These are phyloP conservation scores for Ovis canadensis DNA, from an alignment of 2,113 vertebrate genomes.

Conservation along the genomic window DNA sequence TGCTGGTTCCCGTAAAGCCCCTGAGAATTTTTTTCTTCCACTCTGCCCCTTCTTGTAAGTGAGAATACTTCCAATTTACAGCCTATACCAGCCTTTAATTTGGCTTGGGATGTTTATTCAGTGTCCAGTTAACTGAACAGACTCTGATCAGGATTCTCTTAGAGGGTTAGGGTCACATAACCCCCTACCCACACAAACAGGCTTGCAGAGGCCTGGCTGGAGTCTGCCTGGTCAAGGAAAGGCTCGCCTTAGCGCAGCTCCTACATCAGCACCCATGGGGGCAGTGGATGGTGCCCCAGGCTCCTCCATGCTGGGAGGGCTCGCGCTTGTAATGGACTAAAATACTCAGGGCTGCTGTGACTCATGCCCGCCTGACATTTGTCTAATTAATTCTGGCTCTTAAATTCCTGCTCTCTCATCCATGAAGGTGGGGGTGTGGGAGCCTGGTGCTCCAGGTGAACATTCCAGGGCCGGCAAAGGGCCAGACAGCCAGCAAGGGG, in stretches of 20 bases:
- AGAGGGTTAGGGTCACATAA: neutral
- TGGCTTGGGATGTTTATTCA: neutral
- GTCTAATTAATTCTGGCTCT: conserved; percentile 67
- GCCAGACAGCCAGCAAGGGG: neutral
- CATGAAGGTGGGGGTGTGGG: neutral
- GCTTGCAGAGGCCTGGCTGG: neutral
- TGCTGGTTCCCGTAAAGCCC: neutral
- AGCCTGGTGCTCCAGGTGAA: neutral
- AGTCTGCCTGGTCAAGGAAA: neutral
- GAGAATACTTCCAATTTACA: neutral
- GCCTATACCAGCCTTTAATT: neutral
- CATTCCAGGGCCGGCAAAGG: neutral
- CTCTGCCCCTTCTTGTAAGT: neutral
- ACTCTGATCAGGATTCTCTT: neutral
- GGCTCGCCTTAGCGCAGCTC: neutral
- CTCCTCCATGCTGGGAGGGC: neutral
- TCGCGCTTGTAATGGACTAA: conserved; percentile 49
- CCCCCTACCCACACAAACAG: accelerated
- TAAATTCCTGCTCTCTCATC: conserved; percentile 5
- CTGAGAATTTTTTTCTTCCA: neutral
- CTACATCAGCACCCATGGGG: neutral
- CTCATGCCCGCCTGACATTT: conserved; percentile 61
- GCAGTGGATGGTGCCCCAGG: neutral
- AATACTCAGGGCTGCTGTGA: conserved; percentile 55
- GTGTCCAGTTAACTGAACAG: neutral